A percentile compares a stretch with the other conserved stretches of the same genome.
These are phyloP conservation scores for Mastomys coucha DNA, from an alignment of 2,113 vertebrate species.

Conservation along the genomic window DNA sequence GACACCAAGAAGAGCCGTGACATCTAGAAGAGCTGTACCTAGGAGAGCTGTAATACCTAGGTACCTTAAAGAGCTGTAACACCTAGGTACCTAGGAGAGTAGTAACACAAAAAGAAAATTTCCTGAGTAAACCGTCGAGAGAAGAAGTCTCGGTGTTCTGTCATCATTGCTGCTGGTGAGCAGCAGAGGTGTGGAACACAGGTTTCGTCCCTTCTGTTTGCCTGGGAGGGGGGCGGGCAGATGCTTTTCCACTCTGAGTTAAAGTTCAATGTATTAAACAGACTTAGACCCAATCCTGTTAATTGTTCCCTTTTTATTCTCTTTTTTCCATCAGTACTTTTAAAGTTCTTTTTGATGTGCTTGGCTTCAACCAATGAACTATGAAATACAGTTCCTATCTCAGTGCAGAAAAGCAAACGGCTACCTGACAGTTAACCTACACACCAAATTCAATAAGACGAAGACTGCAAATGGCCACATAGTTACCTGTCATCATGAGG, in stretches of 20 bases:
- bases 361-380: background rate
- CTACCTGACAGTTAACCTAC: background rate
- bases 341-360: background rate
- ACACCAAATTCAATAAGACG: background rate
- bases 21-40: too few relatives aligned
- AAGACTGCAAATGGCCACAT: constrained; percentile 4
- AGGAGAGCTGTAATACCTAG: too few relatives aligned
- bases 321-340: background rate
- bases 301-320: background rate
- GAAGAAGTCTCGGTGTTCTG: too few relatives aligned
- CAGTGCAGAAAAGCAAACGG: background rate
- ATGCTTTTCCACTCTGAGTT: background rate
- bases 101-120: too few relatives aligned
- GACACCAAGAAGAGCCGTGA: too few relatives aligned
- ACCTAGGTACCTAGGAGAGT: too few relatives aligned
- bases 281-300: background rate
- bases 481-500: background rate
- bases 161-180: too few relatives aligned
- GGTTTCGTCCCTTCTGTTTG: background rate
- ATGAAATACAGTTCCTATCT: constrained; percentile 39
- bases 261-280: constrained; percentile 51
- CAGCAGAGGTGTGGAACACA: too few relatives aligned
- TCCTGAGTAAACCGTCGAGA: too few relatives aligned
- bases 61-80: too few relatives aligned
- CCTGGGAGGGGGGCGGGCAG: rapidly evolving